These are phyloP conservation scores for Drosophila nigricruria DNA, from an alignment of 2,888 invertebrate genomes.

Conservation along the genomic window DNA sequence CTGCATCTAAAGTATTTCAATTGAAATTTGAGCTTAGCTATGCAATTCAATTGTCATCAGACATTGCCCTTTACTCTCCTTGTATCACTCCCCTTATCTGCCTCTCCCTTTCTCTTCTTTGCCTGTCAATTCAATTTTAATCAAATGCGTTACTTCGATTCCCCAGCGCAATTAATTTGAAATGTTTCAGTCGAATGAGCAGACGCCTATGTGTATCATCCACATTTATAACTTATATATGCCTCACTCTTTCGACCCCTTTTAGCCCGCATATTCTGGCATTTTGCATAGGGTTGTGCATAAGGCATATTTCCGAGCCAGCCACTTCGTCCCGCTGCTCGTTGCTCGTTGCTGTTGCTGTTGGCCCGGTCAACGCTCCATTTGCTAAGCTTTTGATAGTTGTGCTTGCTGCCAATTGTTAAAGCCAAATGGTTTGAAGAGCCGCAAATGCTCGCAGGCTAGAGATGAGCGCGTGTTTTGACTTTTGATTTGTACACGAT, in stretches of 20 bases:
- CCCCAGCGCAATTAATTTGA: constrained; percentile 80
- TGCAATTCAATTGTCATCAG: constrained; percentile 40
- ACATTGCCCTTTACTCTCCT: constrained; percentile 40
- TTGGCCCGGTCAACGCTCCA: constrained; percentile 65
- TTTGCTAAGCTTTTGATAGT: constrained; percentile 23
- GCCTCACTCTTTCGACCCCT: not conserved
- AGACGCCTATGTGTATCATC: constrained; percentile 22
- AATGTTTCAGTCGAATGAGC: constrained; percentile 74
- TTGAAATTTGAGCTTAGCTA: constrained; percentile 40
- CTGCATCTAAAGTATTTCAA: constrained; percentile 41
- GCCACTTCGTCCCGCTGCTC: constrained; percentile 40
- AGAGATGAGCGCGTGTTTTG: constrained; percentile 10
- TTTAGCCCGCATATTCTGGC: constrained; percentile 49
- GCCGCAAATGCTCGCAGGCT: constrained; percentile 29
- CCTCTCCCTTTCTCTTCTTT: not conserved
- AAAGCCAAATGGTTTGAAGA: constrained; percentile 70
- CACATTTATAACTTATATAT: constrained; percentile 14
- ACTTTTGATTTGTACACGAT: not conserved
- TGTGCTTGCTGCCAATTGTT: constrained; percentile 61
- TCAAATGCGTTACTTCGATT: constrained; percentile 79
- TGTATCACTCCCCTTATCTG: not conserved
- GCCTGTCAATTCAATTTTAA: constrained; percentile 74
- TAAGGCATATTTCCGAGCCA: constrained; percentile 42
- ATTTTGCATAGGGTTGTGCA: constrained; percentile 56
- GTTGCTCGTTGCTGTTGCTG: not conserved